Conservation (phyloP, 2,113 vertebrate species). For the Rhipidura dahli region DNA sequence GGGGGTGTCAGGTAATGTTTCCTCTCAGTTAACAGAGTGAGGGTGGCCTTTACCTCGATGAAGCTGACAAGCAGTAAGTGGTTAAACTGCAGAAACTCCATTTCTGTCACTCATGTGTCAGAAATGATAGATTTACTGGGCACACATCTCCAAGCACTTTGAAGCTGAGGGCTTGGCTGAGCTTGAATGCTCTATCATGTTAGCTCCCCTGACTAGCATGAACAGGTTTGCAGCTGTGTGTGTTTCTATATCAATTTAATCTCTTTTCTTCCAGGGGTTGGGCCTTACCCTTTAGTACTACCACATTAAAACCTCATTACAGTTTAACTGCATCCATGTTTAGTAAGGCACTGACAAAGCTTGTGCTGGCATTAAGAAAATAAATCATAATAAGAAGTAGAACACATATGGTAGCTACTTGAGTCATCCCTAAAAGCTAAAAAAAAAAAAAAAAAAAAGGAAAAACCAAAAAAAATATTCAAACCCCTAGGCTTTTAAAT, state of each 20-base stretch:
- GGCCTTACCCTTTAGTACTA: not conserved
- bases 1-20: not conserved
- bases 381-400: not conserved
- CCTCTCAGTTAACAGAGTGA: not conserved
- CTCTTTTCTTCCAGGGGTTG: not conserved
- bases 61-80: not conserved
- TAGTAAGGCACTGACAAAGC: not conserved
- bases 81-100: constrained; percentile 8
- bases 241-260: not conserved
- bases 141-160: not conserved
- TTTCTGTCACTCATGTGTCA: constrained; percentile 27
- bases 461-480: not conserved
- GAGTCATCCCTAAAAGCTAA: not conserved
- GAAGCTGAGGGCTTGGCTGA: not conserved
- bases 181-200: not conserved
- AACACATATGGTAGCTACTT: not conserved
- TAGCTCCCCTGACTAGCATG: not conserved
- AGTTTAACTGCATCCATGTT: not conserved
- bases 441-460: not conserved
- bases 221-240: not conserved
- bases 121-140: constrained; percentile 17
- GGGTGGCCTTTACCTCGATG: not conserved
- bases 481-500: not conserved
- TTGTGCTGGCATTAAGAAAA: not conserved
- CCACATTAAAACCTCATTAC: not conserved